Evolutionary conservation across 2,113 vertebrate species (phyloP).

Genomic region (Taurulus bubalis): DNA sequence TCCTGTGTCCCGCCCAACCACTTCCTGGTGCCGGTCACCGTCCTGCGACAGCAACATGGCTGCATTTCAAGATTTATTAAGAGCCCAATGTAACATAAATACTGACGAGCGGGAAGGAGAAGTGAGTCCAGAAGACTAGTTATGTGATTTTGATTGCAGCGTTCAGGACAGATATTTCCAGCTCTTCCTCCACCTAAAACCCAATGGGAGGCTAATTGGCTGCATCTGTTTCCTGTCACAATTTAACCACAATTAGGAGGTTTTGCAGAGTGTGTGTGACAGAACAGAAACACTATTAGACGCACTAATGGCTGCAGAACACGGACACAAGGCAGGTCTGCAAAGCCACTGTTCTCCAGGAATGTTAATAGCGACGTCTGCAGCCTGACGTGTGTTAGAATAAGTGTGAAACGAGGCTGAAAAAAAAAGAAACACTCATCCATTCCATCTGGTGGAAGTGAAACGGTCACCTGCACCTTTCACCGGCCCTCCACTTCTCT

Average conservation of each 20-base stretch:
- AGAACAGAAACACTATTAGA: conserved; percentile 35
- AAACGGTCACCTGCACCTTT: conserved; percentile 50
- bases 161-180: conserved; percentile 17
- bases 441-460: conserved; percentile 54
- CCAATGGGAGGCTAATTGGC: conserved; percentile 47
- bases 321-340: conserved; percentile 29
- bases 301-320: conserved; percentile 44
- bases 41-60: conserved; percentile 17
- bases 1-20: conserved; percentile 51
- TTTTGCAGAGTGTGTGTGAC: conserved; percentile 25
- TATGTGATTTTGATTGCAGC: conserved; percentile 48
- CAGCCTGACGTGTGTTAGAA: conserved; percentile 30
- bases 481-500: conserved; percentile 40
- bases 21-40: conserved; percentile 40
- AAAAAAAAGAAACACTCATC: conserved; percentile 33
- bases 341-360: background rate
- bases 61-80: conserved; percentile 27
- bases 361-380: conserved; percentile 41
- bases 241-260: conserved; percentile 54
- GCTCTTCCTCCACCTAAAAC: conserved; percentile 34
- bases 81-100: conserved; percentile 40
- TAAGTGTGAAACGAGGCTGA: conserved; percentile 1
- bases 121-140: conserved; percentile 8
- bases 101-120: conserved; percentile 13
- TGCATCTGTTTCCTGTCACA: conserved; percentile 64